A percentile compares a stretch with the other conserved stretches of the same genome.
Evolutionary conservation across 2,113 vertebrate species (phyloP).

Genomic region (Psittacula cyanocephala): DNA sequence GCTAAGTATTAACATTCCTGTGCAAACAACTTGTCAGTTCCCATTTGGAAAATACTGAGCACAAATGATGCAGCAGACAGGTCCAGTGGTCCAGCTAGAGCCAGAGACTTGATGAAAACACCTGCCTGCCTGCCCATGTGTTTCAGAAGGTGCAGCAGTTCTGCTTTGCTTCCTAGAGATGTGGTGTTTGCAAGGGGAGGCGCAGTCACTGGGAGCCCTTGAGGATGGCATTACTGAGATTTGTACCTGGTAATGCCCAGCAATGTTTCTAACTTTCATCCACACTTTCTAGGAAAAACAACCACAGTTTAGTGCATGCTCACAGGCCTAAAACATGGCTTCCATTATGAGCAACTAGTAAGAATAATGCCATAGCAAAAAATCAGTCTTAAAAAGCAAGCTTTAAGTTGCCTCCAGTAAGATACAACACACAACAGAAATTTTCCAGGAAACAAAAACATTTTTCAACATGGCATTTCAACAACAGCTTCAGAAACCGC

Average conservation of each 20-base stretch:
- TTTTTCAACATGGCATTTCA: background rate
- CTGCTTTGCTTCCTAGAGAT: background rate
- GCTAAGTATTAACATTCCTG: background rate
- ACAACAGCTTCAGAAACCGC: background rate
- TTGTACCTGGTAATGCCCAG: background rate
- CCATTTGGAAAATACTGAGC: background rate
- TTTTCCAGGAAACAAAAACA: background rate
- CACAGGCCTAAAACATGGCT: background rate
- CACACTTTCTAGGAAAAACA: background rate
- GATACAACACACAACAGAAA: constrained; percentile 38
- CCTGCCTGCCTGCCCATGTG: background rate
- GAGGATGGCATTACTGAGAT: background rate
- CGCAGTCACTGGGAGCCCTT: background rate
- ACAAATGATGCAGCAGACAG: background rate
- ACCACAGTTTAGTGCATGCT: background rate
- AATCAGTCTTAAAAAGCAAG: constrained; percentile 7
- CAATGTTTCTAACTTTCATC: background rate
- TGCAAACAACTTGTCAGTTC: background rate
- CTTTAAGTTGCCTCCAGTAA: background rate
- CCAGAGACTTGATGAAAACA: background rate
- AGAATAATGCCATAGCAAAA: constrained; percentile 23
- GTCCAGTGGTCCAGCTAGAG: accelerated
- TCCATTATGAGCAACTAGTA: constrained; percentile 33
- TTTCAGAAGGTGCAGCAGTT: background rate
- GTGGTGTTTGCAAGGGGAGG: background rate